Evolutionary conservation across 1,140 invertebrate species (phyloP).

Genomic region (Brachionus rotundiformis): DNA sequence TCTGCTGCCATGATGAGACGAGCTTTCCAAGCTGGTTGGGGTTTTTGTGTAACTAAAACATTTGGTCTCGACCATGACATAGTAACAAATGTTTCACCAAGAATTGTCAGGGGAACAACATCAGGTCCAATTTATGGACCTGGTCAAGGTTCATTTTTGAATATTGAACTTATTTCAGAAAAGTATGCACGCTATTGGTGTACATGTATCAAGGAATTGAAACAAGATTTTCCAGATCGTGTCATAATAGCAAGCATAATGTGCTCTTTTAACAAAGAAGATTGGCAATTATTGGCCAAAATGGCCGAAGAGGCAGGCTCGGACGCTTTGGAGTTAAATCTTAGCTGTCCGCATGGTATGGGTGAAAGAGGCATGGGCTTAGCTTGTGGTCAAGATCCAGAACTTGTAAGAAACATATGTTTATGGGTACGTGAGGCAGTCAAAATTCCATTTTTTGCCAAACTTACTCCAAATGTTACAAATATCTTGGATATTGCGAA

Average conservation of each 20-base stretch:
- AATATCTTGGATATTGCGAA: constrained; percentile 82
- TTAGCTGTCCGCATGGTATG: constrained; percentile 98
- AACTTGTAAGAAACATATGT: constrained; percentile 83
- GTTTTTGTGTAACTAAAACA: constrained; percentile 92
- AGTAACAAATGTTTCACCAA: constrained; percentile 92
- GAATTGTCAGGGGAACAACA: constrained; percentile 88
- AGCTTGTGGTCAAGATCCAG: constrained; percentile 87
- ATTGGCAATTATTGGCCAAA: constrained; percentile 82
- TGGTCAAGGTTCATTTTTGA: constrained; percentile 88
- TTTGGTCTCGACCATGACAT: constrained; percentile 91
- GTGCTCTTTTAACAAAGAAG: constrained; percentile 81
- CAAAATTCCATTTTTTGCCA: constrained; percentile 95
- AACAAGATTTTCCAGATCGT: constrained; percentile 83
- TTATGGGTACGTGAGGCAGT: constrained; percentile 81
- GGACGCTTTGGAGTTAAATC: constrained; percentile 90
- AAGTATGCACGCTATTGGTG: constrained; percentile 92
- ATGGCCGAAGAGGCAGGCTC: constrained; percentile 80
- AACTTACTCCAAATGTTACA: constrained; percentile 95
- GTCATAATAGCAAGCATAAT: constrained; percentile 95
- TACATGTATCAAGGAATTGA: constrained; percentile 81
- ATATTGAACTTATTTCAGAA: constrained; percentile 97
- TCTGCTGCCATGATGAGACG: constrained; percentile 88
- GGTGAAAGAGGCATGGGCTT: constrained; percentile 87
- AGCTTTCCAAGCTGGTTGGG: constrained; percentile 93
- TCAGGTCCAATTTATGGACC: constrained; percentile 88